Evolutionary conservation across 2,888 invertebrate species (phyloP), one percentile per base, ranked within the genome.

Genomic region (Anthrax anthrax): DNA sequence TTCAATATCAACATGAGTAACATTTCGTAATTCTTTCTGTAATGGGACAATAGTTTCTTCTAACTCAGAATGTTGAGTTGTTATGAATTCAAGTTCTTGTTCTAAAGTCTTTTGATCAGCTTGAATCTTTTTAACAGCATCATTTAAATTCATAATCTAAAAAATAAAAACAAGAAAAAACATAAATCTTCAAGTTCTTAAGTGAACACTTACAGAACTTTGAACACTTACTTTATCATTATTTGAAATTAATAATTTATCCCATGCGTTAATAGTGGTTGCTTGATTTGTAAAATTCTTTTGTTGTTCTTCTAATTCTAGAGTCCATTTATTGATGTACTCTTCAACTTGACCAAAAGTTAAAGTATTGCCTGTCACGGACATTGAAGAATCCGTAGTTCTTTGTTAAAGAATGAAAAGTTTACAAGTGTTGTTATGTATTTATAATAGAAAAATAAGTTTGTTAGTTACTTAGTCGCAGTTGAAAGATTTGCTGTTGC

Each of bases 251-350:
- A 96, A 74, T 37, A 92, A 71, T 52, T 85, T 76, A 62, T 97
- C 96, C 95, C 96, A 96, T 0, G 89, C 87, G 67, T 96, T 96
- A 47, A 96, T 81, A 68, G 94, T 90, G 5, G 89, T 87, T 0
- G 95, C 95, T 65, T 95, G 95, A 64, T 90, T 87, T 49, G 90
- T 80, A 62, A 95, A 96, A 0, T 84, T 78, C 62, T 85, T 86
- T 62, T 95, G 94, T 61, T 94, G 92, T 54, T 92, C 91, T 55
- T 92, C 90, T 37, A 96, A 65, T 57, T 94, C 92, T 1, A 86
- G 64, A 0, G 85, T 90, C 92, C 94, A 96, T 65, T 95, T 91
- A 68, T 94, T 92, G 48, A 95, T 88, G 36, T 80, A 76, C 59
- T 94, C 94, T 63, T 94, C 94, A 4, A 94, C 67, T 60, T 92